phyloP scores from a whole-genome alignment of 2,888 invertebrate genomes.

The Coleophora deauratella region DNA sequence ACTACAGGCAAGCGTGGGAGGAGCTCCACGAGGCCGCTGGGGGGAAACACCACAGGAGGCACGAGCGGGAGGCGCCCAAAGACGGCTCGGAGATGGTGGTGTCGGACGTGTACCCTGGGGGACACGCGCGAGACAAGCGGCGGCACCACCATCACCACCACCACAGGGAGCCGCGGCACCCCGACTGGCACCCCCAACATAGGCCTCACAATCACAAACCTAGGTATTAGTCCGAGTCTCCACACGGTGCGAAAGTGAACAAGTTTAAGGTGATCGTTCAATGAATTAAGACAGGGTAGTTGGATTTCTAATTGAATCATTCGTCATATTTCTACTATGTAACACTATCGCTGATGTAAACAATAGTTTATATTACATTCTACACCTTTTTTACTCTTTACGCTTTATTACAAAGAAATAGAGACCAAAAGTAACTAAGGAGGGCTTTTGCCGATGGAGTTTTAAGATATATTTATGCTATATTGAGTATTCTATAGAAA shows the following conservation, averaged over 20 bases:
- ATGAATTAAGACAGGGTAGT: too few relatives aligned
- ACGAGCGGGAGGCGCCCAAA: conserved; percentile 73
- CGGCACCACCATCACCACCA: conserved; percentile 84
- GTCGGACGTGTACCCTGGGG: conserved; percentile 75
- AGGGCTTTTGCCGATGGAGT: too few relatives aligned
- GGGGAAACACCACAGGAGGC: conserved; percentile 48
- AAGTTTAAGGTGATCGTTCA: not conserved
- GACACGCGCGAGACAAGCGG: conserved; percentile 71
- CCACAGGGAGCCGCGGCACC: conserved; percentile 77
- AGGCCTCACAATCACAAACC: conserved; percentile 71
- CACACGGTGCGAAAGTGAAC: not conserved
- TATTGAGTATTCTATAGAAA: too few relatives aligned
- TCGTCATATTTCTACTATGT: not conserved
- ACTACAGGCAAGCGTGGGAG: conserved; percentile 95
- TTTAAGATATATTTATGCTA: too few relatives aligned
- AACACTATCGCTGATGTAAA: too few relatives aligned
- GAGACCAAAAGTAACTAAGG: too few relatives aligned
- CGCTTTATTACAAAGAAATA: too few relatives aligned
- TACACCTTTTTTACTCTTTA: too few relatives aligned
- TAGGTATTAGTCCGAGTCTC: conserved; percentile 53
- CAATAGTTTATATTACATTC: too few relatives aligned
- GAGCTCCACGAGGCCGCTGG: conserved; percentile 89
- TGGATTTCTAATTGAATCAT: too few relatives aligned
- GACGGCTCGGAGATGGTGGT: conserved; percentile 87
- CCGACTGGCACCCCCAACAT: conserved; percentile 75